Conservation (phyloP, 2,797 vertebrate genomes). For the Esox lucius region DNA sequence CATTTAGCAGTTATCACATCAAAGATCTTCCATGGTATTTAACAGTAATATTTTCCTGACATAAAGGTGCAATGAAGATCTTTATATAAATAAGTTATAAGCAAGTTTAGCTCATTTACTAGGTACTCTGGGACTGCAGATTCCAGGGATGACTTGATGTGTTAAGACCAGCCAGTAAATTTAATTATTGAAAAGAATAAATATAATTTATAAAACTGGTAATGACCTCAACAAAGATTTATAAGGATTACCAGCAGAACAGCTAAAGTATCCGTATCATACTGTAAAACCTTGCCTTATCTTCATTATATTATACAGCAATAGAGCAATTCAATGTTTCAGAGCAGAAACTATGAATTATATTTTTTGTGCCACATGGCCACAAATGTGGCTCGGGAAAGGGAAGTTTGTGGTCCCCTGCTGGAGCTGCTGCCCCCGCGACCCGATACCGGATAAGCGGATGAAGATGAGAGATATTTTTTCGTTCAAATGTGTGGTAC, state of each 20-base stretch:
- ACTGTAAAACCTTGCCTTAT: not conserved
- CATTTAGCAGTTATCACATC: too few species aligned
- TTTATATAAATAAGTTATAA: not conserved
- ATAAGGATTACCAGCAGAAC: not conserved
- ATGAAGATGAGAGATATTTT: too few species aligned
- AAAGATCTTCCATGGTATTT: too few species aligned
- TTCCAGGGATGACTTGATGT: not conserved
- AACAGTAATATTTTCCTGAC: not conserved
- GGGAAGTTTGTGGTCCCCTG: too few species aligned
- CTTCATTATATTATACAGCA: not conserved
- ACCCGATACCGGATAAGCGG: too few species aligned
- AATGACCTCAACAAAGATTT: slow-evolving; percentile 8
- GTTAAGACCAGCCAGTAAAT: not conserved
- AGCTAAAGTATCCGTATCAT: not conserved
- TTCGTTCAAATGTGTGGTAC: too few species aligned
- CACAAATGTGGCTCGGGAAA: too few species aligned
- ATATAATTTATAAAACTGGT: slow-evolving; percentile 3
- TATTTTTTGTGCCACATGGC: too few species aligned
- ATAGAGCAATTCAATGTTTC: slow-evolving; percentile 20
- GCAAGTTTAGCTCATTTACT: not conserved
- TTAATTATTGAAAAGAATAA: not conserved
- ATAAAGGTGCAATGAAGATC: not conserved
- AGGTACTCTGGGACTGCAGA: not conserved
- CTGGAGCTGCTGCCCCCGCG: too few species aligned
- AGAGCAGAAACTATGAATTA: not conserved